phyloP scores from a whole-genome alignment of 53 echinoderm and acorn worm species.

The Patiria pectinifera region DNA sequence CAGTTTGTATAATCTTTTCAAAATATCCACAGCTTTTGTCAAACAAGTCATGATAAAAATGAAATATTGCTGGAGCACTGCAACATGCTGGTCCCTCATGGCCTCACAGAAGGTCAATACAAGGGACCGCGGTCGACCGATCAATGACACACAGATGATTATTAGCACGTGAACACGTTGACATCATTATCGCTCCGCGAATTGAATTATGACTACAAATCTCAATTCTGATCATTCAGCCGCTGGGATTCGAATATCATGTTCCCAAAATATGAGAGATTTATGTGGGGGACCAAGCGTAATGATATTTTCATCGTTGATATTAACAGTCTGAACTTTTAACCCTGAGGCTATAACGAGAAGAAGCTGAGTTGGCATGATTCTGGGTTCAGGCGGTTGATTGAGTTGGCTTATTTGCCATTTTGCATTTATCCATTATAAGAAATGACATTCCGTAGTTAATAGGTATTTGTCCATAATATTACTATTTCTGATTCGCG shows the following conservation, averaged over 20 bases:
- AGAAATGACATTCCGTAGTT: no score
- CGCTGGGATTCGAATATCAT: background rate
- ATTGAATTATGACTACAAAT: conserved; percentile 7
- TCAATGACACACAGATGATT: conserved; percentile 1
- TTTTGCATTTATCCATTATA: no score
- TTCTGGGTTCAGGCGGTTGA: no score
- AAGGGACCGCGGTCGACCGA: background rate
- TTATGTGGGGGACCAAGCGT: background rate
- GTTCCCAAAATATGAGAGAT: background rate
- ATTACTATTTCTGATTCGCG: no score
- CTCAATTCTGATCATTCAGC: background rate
- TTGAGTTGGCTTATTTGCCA: no score
- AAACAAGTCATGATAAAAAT: background rate
- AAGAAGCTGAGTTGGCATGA: no score
- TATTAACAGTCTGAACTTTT: background rate
- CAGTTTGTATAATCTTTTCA: background rate
- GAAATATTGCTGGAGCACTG: background rate
- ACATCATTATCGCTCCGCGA: conserved; percentile 16
- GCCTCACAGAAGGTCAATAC: background rate
- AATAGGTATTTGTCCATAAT: no score
- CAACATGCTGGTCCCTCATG: background rate
- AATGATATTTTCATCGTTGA: background rate
- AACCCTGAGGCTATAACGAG: no score
- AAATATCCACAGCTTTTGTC: background rate
- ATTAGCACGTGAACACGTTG: background rate